Conservation (phyloP, 2,797 vertebrate species). For the Enteromius viviparus region DNA sequence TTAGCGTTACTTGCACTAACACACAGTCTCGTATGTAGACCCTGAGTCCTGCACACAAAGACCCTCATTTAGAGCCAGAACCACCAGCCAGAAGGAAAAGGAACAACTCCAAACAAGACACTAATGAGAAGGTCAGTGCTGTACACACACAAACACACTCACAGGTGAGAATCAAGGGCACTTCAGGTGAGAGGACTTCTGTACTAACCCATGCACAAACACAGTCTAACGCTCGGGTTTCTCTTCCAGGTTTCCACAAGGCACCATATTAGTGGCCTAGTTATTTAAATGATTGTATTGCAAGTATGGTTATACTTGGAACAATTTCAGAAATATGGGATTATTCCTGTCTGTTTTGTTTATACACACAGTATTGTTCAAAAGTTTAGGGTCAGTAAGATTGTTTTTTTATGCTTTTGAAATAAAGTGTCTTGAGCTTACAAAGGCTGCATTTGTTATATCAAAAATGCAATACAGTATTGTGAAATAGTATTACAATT, state of each 20-base stretch:
- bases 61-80: slow-evolving; percentile 62
- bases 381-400: not conserved
- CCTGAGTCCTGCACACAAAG: slow-evolving; percentile 62
- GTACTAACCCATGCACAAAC: slow-evolving; percentile 22
- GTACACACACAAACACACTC: slow-evolving; percentile 13
- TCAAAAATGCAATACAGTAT: not conserved
- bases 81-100: slow-evolving; percentile 59
- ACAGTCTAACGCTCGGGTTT: not conserved
- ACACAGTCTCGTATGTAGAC: slow-evolving; percentile 61
- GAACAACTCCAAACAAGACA: slow-evolving; percentile 90
- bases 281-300: not conserved
- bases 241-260: slow-evolving; percentile 1
- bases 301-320: not conserved
- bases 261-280: not conserved
- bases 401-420: not conserved
- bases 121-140: slow-evolving; percentile 78
- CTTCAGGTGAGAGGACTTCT: slow-evolving; percentile 5
- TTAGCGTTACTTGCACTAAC: slow-evolving; percentile 49
- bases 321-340: not conserved
- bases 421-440: not conserved
- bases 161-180: slow-evolving; percentile 33
- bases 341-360: not conserved
- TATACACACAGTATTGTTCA: not conserved
- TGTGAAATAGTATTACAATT: not conserved
- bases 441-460: not conserved